Evolutionary conservation across 2,113 vertebrate genomes (phyloP), one percentile per base, ranked within the genome.

Genomic region (Anser brachyrhynchus): DNA sequence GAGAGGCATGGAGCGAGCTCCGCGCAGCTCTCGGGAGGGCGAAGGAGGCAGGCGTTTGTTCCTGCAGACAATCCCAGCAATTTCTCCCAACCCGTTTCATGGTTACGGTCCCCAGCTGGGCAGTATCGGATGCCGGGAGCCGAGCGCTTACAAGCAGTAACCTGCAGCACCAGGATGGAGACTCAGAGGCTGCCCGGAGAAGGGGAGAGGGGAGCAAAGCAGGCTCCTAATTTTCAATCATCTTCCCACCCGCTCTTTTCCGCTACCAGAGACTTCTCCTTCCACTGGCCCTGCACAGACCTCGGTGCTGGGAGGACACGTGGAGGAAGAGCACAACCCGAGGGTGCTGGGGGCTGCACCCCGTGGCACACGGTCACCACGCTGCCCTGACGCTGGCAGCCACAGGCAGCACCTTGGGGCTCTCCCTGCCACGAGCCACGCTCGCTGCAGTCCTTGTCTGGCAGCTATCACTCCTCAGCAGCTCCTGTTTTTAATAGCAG

Each of bases 21-120:
- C 10, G 5, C 1, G 16, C 0, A 74, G 73, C 73, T 64, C 91
- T 75, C 35, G 16, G 76, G 28, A 35, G 44, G 39, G 15, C 8
- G 33, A 14, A 10, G 2, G 64, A 76, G 75, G 51, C 0, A 2
- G 0, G 13, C 54, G 2, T 25, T 43, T 74, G 67, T 46, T 90
- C 83, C 85, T 22, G 18, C 83, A 58, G 95, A 72, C 86, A 78
- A 10, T 87, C 79, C 57, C 93, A 92, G 92, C 87, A 9, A 57
- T 69, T 90, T 77, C 74, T 75, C 46, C 91, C 17, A 15, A 61
- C 33, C 76, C 35, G 29, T 15, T 72, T 51, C 92, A 64, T 6
- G 14, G 61, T 72, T 74, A n/a, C 61, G 84, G 65, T 29, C 26
- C 92, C 95, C 96, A 93, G 89, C 80, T 87, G 96, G 92, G 89